These are phyloP conservation scores for Halichoerus grypus DNA, from an alignment of 2,113 vertebrate species.

Conservation along the genomic window DNA sequence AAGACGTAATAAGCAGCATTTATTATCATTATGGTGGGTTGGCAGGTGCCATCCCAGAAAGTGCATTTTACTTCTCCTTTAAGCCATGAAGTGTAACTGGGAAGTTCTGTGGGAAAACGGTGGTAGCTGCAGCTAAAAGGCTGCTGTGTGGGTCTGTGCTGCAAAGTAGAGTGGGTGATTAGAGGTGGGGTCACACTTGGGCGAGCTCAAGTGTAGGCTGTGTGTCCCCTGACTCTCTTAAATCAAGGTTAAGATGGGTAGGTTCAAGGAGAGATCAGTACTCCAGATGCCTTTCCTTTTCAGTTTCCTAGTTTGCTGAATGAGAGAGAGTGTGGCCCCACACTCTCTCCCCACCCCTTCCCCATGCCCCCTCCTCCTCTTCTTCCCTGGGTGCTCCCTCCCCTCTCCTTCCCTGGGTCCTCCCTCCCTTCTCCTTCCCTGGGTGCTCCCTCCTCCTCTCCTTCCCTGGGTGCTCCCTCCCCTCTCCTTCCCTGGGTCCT, in stretches of 20 bases:
- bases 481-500: no score
- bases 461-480: neutral
- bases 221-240: no score
- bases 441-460: neutral
- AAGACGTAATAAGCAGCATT: neutral
- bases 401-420: neutral
- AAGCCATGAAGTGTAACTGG: neutral
- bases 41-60: neutral
- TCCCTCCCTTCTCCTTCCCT: no score
- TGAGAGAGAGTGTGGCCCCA: neutral
- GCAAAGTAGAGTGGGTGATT: neutral
- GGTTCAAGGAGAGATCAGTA: neutral
- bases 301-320: neutral
- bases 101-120: neutral
- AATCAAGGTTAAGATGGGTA: neutral
- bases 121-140: neutral
- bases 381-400: no score
- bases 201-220: neutral
- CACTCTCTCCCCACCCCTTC: neutral
- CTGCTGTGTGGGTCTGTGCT: neutral
- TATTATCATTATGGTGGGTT: neutral
- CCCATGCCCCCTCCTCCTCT: neutral
- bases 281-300: neutral
- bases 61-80: neutral
- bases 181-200: accelerated